phyloP scores from a whole-genome alignment of 2,888 invertebrate species.

The Melikaiella ostensackeni region DNA sequence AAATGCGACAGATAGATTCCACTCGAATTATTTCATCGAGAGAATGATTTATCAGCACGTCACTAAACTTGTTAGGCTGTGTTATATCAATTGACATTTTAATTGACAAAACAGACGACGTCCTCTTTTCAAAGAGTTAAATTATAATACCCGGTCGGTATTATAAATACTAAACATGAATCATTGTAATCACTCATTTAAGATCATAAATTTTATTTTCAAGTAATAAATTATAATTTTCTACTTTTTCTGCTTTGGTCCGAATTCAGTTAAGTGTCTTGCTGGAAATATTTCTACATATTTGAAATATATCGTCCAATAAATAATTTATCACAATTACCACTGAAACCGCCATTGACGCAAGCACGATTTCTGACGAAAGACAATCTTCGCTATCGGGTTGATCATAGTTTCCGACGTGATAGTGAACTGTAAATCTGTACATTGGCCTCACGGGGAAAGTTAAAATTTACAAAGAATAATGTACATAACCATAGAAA shows the following conservation, averaged over 20 bases:
- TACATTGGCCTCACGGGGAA: constrained; percentile 63
- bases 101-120: background rate
- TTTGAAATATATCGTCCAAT: constrained; percentile 12
- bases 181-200: background rate
- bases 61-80: background rate
- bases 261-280: background rate
- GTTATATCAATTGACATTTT: constrained; percentile 2
- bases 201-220: background rate
- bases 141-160: background rate
- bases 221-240: background rate
- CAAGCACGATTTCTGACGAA: constrained; percentile 59
- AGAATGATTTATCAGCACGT: constrained; percentile 4
- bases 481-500: constrained; percentile 63
- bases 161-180: background rate
- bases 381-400: constrained; percentile 72
- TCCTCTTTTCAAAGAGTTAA: background rate
- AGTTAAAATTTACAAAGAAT: constrained; percentile 66
- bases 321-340: constrained; percentile 20
- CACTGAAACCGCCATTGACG: constrained; percentile 31
- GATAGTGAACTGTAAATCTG: constrained; percentile 69
- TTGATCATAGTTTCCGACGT: constrained; percentile 57
- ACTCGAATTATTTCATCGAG: constrained; percentile 10
- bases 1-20: background rate
- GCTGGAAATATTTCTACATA: background rate
- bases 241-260: background rate